Evolutionary conservation across 2,797 vertebrate genomes (phyloP).

Genomic region (Gymnothorax reevesii): DNA sequence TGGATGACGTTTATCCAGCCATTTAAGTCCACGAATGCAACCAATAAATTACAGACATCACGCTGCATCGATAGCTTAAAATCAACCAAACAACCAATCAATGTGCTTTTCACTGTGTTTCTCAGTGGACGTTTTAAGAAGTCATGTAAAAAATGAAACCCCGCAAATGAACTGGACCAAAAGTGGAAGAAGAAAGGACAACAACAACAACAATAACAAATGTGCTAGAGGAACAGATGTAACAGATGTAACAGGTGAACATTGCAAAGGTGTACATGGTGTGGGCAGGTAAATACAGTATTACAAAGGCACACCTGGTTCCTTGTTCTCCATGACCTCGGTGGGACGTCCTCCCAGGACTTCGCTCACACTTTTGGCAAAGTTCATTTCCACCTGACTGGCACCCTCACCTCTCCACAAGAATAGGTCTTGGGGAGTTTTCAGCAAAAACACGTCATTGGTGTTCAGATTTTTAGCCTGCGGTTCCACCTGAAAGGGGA

Average conservation of each 20-base stretch:
- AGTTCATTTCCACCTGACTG: conserved; percentile 57
- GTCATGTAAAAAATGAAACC: no score
- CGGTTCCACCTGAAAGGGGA: conserved; percentile 57
- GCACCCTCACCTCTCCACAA: conserved; percentile 70
- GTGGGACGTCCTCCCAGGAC: conserved; percentile 59
- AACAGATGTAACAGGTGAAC: no score
- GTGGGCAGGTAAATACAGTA: neutral
- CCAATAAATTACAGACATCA: neutral
- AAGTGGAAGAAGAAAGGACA: neutral
- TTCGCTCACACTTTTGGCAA: conserved; percentile 59
- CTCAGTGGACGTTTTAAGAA: no score
- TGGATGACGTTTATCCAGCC: neutral
- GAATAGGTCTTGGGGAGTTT: conserved; percentile 46
- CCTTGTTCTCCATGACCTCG: conserved; percentile 63
- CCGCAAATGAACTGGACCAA: neutral
- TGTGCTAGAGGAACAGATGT: no score
- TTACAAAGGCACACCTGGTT: conserved; percentile 60
- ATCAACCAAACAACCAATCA: neutral
- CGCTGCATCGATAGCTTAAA: neutral
- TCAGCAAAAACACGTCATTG: conserved; percentile 76
- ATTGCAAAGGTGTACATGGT: neutral
- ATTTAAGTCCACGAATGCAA: neutral
- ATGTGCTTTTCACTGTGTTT: neutral
- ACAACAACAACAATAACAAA: no score
- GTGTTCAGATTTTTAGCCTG: conserved; percentile 67